Conservation (phyloP, 2,113 vertebrate genomes). For the Dromiciops gliroides region DNA sequence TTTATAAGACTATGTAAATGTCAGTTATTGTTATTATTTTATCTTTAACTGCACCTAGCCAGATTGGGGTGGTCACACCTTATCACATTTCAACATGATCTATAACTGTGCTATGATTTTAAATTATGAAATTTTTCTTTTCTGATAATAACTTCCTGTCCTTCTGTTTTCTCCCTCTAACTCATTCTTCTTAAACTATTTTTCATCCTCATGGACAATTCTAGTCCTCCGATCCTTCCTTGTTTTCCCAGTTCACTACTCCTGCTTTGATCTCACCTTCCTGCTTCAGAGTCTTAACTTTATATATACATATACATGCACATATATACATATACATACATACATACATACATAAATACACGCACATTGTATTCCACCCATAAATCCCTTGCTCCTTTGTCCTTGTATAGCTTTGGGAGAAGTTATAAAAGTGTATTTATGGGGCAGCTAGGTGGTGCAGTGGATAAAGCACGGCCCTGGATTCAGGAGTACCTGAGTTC, state of each 20-base stretch:
- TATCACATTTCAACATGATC: neutral
- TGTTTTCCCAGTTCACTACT: too few relatives aligned
- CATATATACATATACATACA: too few relatives aligned
- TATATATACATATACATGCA: neutral
- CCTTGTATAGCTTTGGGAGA: neutral
- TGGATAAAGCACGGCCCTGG: too few relatives aligned
- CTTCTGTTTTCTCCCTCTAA: too few relatives aligned
- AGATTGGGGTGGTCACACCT: neutral
- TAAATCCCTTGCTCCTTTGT: neutral
- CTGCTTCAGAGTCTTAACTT: too few relatives aligned
- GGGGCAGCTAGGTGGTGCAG: too few relatives aligned
- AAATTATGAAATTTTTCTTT: neutral
- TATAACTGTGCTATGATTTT: neutral
- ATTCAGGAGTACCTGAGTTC: too few relatives aligned
- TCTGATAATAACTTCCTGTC: neutral
- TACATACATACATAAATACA: too few relatives aligned
- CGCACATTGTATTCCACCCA: neutral
- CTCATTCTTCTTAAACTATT: too few relatives aligned
- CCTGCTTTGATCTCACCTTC: too few relatives aligned
- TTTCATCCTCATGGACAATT: too few relatives aligned
- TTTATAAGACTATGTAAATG: neutral
- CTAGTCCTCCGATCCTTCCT: too few relatives aligned
- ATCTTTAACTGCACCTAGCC: neutral
- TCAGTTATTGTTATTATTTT: neutral
- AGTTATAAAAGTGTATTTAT: neutral